Base-by-base conservation (phyloP, 1,140 invertebrate genomes). In the Hylyphantes graminicola region DNA sequence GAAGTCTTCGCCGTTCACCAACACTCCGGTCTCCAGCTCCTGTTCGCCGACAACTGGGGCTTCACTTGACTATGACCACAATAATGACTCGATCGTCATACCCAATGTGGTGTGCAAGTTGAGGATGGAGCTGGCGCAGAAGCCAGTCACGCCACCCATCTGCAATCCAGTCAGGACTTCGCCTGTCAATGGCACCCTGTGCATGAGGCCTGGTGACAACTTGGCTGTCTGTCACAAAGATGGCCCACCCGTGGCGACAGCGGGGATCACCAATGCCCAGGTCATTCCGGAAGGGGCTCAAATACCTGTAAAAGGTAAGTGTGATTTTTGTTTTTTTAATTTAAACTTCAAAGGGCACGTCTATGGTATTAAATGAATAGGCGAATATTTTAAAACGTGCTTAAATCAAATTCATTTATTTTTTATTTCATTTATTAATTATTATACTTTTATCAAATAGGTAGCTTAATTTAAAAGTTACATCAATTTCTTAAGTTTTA, bases 21-120 rank as follows among this genome's bases (percentile, higher is more conserved):
- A 65, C 9, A 79, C 77, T 7, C 68, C 35, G 61, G 48, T 73
- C 15, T 81, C 79, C 19, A 81, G 55, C 79, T 78, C 76, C 6
- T 78, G 76, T 48, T 81, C 79, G 11, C 79, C 79, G 11, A 19
- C 68, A 19, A 17, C 19, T n/a, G 67, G 57, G 9, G 68, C 15
- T 9, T 50, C 61, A 35, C 19, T 11, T 12, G 80, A 74, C 48
- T 61, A 70, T 51, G 82, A 85, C 21, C 21, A 13, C 9, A n/a
- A 51, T 53, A 53, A 59, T 13, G 80, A 83, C 17, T 48, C 70
- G 13, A 61, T 81, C 19, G 70, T 83, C 21, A 73, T 83, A 57
- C 80, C 80, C 50, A 85, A 68, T 17, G 73, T 85, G 8, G 65
- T 85, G n/a, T 85, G 82, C 19, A 76, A 85, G 63, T 65, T 85